Evolutionary conservation across 2,888 invertebrate genomes (phyloP), one percentile per base, ranked within the genome.

Genomic region (Abrostola triplasia): DNA sequence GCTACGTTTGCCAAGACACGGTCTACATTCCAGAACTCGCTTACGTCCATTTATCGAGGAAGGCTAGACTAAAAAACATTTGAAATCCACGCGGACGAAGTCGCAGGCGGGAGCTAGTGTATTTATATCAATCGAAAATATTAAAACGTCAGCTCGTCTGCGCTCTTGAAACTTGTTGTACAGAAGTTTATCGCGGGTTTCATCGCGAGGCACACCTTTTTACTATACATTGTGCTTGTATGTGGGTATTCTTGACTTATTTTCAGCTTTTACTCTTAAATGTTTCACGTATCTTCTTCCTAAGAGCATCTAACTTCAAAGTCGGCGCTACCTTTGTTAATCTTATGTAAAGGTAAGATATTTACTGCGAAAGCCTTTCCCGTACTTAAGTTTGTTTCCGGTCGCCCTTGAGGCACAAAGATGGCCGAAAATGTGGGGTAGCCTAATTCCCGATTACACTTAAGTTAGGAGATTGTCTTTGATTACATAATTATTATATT

Each of bases 331-430:
- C 35, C 52, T 51, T 60, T 70, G 60, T 41, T 55, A 36, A 47
- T 41, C 11, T 63, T 55, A 56, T 56, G 59, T 48, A 36, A 56
- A 40, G 0, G 12, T 48, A 62, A 48, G 5, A 54, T 50, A 59
- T 71, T 71, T 60, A 60, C 36, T 64, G 10, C 56, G 48, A 35
- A 57, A 59, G 49, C 36, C 36, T 64, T 71, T 71, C 68, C 68
- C 59, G 67, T 64, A 68, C 71, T 67, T 58, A 67, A 41, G 6
- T 35, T 12, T 52, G 12, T 59, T 67, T 71, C 72, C 71, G 52
- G 8, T 52, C 35, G 11, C n/a, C 38, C 48, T 48, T 40, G 35
- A 57, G 2, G 24, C 48, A 48, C n/a, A n/a, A 42, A 42, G 38
- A 37, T 13, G 6, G 5, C 24, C 11, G 24, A 24, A 65, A 54